Base-by-base conservation (phyloP, 2,888 invertebrate genomes). In the Macrosoma leucophasiata region DNA sequence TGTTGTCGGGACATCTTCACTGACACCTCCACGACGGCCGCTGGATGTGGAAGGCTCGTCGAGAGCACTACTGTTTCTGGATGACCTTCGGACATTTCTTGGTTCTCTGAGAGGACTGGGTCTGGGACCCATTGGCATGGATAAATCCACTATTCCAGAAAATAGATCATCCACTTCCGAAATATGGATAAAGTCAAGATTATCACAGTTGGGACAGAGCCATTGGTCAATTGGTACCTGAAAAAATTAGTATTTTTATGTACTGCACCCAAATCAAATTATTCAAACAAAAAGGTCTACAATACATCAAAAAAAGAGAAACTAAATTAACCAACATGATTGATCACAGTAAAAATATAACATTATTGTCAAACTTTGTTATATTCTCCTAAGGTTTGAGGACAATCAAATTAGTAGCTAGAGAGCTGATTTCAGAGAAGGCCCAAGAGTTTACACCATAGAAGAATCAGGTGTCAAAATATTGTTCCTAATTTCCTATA, bases 181-280 rank as follows among this genome's bases (percentile, higher is more conserved):
- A 3, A 64, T 37, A 13, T 62, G 51, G 14, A 65, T 58, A 7
- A 54, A 55, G 36, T 77, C 67, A 12, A 58, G 52, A 23, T 39
- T 43, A 32, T 55, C 54, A 58, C 92, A 93, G 29, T 88, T 87
- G 14, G 92, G 90, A 71, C 98, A 98, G 59, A 89, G 93, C 97
- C 97, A 98, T 46, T 92, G 90, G 8, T 92, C 94, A 33, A 88
- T 84, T 1, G 97, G 97, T 24, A 93, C 57, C 84, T 84, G 63
- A 1, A 64, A 56, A 29, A 27, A 32, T 15, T 52, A 20, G 12
- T 15, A 15, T 10, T n/a, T 23, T 13, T 8, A 5, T 5, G 10
- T 25, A 11, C 8, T 14, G 31, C 3, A 11, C n/a, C 11, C 21
- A 33, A 31, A 20, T 7, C 17, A 4, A 27, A 14, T 20, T 24